phyloP scores from a whole-genome alignment of 2,888 invertebrate species.

The Dolomedes plantarius region DNA sequence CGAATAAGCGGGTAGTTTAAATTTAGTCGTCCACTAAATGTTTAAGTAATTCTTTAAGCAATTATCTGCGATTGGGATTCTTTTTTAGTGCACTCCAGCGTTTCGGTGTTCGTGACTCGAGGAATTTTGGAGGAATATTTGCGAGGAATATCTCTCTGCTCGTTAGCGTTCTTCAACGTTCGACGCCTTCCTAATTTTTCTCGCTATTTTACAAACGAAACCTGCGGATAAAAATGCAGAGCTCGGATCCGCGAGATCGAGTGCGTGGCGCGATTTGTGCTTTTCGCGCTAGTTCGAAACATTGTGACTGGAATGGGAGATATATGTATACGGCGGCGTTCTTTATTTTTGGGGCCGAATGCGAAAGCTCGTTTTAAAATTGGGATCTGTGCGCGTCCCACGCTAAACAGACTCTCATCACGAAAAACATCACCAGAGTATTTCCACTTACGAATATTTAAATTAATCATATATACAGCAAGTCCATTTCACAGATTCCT shows the following conservation, averaged over 20 bases:
- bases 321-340: not conserved
- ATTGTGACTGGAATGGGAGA: not conserved
- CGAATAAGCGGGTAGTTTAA: slow-evolving; percentile 62
- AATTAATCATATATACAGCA: too few relatives aligned
- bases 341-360: too few relatives aligned
- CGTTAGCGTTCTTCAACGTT: not conserved
- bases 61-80: not conserved
- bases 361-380: too few relatives aligned
- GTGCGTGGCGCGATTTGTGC: not conserved
- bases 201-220: not conserved
- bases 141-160: not conserved
- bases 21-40: slow-evolving; percentile 65
- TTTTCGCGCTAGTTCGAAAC: not conserved
- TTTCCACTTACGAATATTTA: too few relatives aligned
- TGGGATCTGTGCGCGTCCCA: too few relatives aligned
- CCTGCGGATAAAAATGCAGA: not conserved
- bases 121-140: not conserved
- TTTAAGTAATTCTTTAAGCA: slow-evolving; percentile 54
- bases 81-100: not conserved
- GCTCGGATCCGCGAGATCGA: not conserved
- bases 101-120: not conserved
- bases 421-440: too few relatives aligned
- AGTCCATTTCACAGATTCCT: too few relatives aligned
- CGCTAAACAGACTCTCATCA: too few relatives aligned
- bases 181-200: not conserved